These are phyloP conservation scores for Patella depressa DNA, from an alignment of 2,888 invertebrate genomes.

Conservation along the genomic window DNA sequence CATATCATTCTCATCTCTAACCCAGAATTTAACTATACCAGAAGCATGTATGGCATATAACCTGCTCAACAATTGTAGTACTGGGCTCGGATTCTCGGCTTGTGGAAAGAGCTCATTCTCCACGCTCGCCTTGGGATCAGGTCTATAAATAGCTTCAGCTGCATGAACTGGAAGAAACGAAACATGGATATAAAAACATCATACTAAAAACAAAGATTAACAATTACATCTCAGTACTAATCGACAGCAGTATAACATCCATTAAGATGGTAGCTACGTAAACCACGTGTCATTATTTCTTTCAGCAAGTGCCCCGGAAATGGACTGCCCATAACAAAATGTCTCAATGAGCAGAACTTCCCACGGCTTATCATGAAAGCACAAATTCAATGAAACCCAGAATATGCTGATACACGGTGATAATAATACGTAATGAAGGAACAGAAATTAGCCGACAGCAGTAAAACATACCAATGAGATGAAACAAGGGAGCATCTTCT, in stretches of 20 bases:
- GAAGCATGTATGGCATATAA: slow-evolving; percentile 51
- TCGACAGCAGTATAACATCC: too few species aligned
- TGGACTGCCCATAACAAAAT: too few species aligned
- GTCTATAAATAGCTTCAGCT: slow-evolving; percentile 46
- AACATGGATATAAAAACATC: not conserved
- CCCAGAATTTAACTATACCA: slow-evolving; percentile 54
- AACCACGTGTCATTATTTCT: too few species aligned
- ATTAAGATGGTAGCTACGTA: too few species aligned
- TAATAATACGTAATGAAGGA: too few species aligned
- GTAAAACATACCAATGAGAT: slow-evolving; percentile 45
- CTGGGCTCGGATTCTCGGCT: slow-evolving; percentile 54
- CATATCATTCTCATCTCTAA: slow-evolving; percentile 51
- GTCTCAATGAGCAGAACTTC: too few species aligned
- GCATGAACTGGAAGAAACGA: slow-evolving; percentile 41
- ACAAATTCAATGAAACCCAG: too few species aligned
- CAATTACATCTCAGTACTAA: not conserved
- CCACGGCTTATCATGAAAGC: too few species aligned
- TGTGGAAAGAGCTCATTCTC: slow-evolving; percentile 50
- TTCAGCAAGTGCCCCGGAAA: too few species aligned
- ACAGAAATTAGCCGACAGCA: too few species aligned
- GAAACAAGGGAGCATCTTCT: slow-evolving; percentile 50
- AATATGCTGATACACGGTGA: too few species aligned
- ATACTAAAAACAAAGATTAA: not conserved
- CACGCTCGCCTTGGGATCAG: slow-evolving; percentile 46
- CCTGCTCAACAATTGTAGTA: slow-evolving; percentile 41